A percentile compares a stretch with the other conserved stretches of the same genome.
Conservation (phyloP, 2,113 vertebrate genomes). For the Orcinus orca region DNA sequence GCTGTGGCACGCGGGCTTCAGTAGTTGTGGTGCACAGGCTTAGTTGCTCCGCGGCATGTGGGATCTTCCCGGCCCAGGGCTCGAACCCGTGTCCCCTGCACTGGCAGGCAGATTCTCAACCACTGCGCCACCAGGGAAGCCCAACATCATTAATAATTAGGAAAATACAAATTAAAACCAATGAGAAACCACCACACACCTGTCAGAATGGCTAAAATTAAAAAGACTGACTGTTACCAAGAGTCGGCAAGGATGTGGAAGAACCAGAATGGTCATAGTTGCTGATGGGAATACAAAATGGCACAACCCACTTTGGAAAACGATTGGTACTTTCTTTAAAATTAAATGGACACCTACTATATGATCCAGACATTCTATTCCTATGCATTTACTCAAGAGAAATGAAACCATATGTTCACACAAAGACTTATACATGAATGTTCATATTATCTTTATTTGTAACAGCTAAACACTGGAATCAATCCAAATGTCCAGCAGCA, state of each 20-base stretch:
- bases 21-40: too few relatives aligned
- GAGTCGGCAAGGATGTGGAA: not conserved
- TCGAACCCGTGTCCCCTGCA: too few relatives aligned
- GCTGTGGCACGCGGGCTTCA: too few relatives aligned
- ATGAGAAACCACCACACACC: not conserved
- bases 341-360: not conserved
- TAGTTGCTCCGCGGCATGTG: too few relatives aligned
- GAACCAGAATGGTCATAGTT: not conserved
- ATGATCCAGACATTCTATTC: not conserved
- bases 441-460: not conserved
- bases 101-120: too few relatives aligned
- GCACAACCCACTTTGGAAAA: not conserved
- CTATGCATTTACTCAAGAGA: not conserved
- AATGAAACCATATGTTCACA: not conserved
- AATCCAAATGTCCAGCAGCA: not conserved
- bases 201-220: not conserved
- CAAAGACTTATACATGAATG: not conserved
- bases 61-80: too few relatives aligned
- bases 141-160: not conserved
- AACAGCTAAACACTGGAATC: not conserved
- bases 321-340: not conserved
- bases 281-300: not conserved
- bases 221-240: not conserved
- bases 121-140: too few relatives aligned
- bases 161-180: not conserved